Percentiles rank a stretch among this genome's conserved stretches.
Conservation (phyloP, 1,140 invertebrate species). For the Heliothis virescens region DNA sequence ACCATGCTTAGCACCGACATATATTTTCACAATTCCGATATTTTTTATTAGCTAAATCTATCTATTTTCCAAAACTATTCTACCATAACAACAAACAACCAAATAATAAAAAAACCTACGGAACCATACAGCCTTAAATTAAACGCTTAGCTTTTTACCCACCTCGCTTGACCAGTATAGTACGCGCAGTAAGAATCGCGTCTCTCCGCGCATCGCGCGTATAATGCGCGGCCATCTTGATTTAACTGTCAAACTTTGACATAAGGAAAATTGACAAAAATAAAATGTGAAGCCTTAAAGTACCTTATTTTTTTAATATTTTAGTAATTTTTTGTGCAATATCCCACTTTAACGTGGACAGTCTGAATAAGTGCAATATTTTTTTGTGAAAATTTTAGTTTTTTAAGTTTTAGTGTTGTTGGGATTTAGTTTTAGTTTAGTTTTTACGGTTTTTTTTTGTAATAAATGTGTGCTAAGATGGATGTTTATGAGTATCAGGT, state of each 20-base stretch:
- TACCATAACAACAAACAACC: no score
- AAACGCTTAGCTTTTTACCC: slow-evolving; percentile 13
- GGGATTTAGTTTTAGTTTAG: slow-evolving; percentile 1
- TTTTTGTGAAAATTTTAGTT: slow-evolving; percentile 58
- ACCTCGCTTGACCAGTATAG: slow-evolving; percentile 25
- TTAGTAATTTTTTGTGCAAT: slow-evolving; percentile 68
- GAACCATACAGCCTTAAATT: background rate
- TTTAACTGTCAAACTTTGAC: slow-evolving; percentile 46
- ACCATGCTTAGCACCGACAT: background rate
- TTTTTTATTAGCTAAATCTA: no score
- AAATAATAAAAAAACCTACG: background rate
- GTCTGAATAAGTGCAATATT: slow-evolving; percentile 81
- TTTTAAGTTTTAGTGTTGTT: slow-evolving; percentile 48
- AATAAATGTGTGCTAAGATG: slow-evolving; percentile 56
- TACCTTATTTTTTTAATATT: slow-evolving; percentile 43
- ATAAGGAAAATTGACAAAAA: slow-evolving; percentile 4
- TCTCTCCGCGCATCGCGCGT: slow-evolving; percentile 43
- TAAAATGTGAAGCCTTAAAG: slow-evolving; percentile 43
- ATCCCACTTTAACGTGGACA: slow-evolving; percentile 70
- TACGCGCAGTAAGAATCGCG: slow-evolving; percentile 32
- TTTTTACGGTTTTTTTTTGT: no score
- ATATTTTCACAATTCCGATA: background rate
- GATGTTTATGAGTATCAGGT: slow-evolving; percentile 82
- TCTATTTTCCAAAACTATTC: no score
- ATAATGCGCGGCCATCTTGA: slow-evolving; percentile 31